phyloP scores from a whole-genome alignment of 2,888 invertebrate genomes.

The Microplitis deprimator region DNA sequence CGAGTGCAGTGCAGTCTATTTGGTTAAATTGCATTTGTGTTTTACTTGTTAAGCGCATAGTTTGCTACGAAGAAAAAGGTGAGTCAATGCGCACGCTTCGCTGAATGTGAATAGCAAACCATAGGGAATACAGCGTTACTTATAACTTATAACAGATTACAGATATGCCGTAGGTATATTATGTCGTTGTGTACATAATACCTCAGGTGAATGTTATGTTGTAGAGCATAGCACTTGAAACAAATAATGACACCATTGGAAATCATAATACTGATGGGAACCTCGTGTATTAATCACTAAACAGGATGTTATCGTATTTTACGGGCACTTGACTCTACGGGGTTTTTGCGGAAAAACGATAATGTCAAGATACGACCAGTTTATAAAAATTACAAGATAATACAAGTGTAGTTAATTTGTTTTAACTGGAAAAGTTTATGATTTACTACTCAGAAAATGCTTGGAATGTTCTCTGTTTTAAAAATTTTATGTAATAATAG shows the following conservation, averaged over 20 bases:
- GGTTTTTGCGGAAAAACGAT: background rate
- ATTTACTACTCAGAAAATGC: too few relatives aligned
- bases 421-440: background rate
- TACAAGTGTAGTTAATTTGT: background rate
- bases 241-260: background rate
- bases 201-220: background rate
- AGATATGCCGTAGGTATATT: background rate
- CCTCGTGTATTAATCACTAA: constrained; percentile 8
- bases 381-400: background rate
- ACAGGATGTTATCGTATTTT: constrained; percentile 8
- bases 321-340: constrained; percentile 11
- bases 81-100: constrained; percentile 24
- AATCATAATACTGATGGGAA: background rate
- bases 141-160: constrained; percentile 5
- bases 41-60: background rate
- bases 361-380: background rate
- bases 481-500: too few relatives aligned
- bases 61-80: background rate
- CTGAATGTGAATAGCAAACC: constrained; percentile 21
- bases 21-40: background rate
- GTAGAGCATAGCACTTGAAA: background rate
- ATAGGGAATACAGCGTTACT: background rate
- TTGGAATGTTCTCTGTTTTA: too few relatives aligned
- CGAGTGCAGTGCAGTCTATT: background rate
- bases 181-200: constrained; percentile 30